phyloP scores from a whole-genome alignment of 2,113 vertebrate species.

The Zingel zingel region DNA sequence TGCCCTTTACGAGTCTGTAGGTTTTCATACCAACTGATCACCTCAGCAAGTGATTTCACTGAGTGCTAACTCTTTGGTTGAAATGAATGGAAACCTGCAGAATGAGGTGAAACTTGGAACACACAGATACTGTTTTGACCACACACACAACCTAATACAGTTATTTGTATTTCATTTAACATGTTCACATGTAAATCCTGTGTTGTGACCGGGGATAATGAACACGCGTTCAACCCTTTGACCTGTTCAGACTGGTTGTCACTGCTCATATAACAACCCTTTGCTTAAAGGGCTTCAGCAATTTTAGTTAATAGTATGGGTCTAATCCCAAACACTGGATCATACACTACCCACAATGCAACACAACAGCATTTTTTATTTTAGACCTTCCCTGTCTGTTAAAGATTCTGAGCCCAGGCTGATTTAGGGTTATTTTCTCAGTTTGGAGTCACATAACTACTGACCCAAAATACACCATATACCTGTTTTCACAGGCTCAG shows the following conservation, averaged over 20 bases:
- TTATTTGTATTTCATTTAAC: not conserved
- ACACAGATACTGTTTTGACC: not conserved
- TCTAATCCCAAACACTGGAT: too few species aligned
- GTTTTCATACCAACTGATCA: not conserved
- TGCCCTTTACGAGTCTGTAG: not conserved
- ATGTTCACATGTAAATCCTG: not conserved
- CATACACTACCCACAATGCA: not conserved
- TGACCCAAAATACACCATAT: not conserved
- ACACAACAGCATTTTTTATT: not conserved
- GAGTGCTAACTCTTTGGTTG: not conserved
- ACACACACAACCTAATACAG: not conserved
- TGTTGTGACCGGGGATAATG: not conserved
- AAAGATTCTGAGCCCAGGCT: not conserved
- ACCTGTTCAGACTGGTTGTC: not conserved
- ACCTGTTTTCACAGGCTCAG: not conserved
- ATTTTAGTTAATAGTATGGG: not conserved
- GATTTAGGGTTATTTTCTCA: not conserved
- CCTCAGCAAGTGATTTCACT: slow-evolving; percentile 5
- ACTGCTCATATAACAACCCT: not conserved
- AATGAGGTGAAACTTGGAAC: not conserved
- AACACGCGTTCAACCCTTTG: not conserved
- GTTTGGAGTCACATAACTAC: too few species aligned
- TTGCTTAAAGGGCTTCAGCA: not conserved
- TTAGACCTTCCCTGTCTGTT: not conserved
- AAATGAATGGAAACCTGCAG: not conserved